Evolutionary conservation across 2,113 vertebrate species (phyloP), one percentile per base, ranked within the genome.

Genomic region (Jacana jacana): DNA sequence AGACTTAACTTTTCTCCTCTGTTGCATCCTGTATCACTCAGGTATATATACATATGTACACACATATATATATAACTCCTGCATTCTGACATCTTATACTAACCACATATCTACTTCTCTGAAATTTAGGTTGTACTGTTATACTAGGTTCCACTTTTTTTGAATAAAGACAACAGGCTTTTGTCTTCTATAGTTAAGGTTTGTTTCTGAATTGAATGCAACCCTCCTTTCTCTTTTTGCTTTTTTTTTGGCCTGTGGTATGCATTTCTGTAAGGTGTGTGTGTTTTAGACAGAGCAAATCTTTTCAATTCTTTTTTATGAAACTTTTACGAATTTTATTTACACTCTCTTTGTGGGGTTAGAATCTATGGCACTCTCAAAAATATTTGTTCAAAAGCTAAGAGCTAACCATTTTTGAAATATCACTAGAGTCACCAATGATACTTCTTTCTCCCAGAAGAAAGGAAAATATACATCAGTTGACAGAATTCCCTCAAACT

Each of bases 401-500:
- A 89, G 83, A 88, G 61, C 37, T 82, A 84, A 84, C 58, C 68
- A 70, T 13, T 93, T 96, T 94, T 92, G 78, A 91, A 93, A 44
- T 68, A 84, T 25, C 39, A 64, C 10, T 55, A n/a, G 31, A 57
- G 46, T 42, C 27, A 63, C 11, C 37, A 68, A 6, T 46, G 37
- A 86, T 91, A 61, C 20, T 11, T 89, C 57, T 58, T 87, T 55
- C 25, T 96, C 80, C 92, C 66, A 76, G 78, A 93, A 90, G 54
- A 94, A 92, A 95, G 55, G 46, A 92, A 95, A 91, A 96, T 82
- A 85, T 69, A 87, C 58, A 65, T 35, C 89, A 14, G 57, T 95
- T 97, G 94, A 94, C 68, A 77, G 58, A 97, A 91, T 97, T 93
- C 57, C 70, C 64, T 95, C 77, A 78, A 91, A 94, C 54, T 44